Conservation (phyloP, 2,797 vertebrate species). For the Bovichtus variegatus region DNA sequence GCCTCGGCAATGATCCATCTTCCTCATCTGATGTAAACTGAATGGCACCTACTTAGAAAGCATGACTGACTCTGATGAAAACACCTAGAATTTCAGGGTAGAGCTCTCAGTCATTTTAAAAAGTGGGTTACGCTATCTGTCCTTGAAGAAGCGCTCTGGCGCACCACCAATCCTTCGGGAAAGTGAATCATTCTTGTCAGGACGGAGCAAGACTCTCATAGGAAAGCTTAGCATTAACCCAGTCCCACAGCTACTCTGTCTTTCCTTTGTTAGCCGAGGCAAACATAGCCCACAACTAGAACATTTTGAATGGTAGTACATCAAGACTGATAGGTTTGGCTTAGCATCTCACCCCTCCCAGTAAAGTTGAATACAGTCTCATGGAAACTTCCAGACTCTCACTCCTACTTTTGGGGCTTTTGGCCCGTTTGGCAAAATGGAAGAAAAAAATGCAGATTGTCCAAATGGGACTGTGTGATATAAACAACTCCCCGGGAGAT, state of each 20-base stretch:
- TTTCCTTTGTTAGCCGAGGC: constrained; percentile 57
- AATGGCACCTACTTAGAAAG: constrained; percentile 37
- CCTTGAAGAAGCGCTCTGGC: constrained; percentile 76
- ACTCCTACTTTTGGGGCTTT: constrained; percentile 38
- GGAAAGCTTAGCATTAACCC: constrained; percentile 68
- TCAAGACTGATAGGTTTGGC: constrained; percentile 47
- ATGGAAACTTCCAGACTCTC: constrained; percentile 57
- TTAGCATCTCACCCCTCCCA: constrained; percentile 1
- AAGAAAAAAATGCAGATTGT: constrained; percentile 44
- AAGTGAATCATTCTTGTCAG: constrained; percentile 71
- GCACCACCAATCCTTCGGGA: constrained; percentile 72
- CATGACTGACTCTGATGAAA: constrained; percentile 48
- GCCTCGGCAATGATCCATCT: constrained; percentile 12
- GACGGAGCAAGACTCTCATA: constrained; percentile 61
- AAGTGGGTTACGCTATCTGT: constrained; percentile 69
- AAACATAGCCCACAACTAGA: constrained; percentile 58
- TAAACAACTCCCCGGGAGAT: constrained; percentile 64
- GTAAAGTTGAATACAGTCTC: constrained; percentile 17
- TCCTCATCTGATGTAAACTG: constrained; percentile 34
- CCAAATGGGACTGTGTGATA: constrained; percentile 64
- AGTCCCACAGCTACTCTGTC: constrained; percentile 64
- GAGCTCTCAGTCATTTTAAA: constrained; percentile 58
- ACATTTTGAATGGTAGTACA: constrained; percentile 51
- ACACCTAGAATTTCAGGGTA: constrained; percentile 50
- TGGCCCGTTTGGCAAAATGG: constrained; percentile 25